Evolutionary conservation across 64 coral and sea anemone species (phyloP).

Genomic region (Pocillopora verrucosa): DNA sequence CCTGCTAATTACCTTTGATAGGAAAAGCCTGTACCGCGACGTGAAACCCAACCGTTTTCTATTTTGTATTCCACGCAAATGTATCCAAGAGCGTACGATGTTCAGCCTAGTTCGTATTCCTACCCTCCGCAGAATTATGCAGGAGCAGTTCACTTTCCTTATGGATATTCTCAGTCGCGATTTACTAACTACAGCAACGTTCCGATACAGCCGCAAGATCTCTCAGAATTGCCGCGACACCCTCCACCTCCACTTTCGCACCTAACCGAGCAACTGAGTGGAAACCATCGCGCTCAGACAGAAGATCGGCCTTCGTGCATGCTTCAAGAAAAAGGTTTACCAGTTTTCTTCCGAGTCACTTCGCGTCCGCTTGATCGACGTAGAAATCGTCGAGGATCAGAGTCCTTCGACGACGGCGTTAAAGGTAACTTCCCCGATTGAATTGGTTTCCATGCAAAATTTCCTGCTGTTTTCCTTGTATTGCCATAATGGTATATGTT

Average conservation of each 20-base stretch:
- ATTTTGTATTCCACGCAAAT: constrained; percentile 13
- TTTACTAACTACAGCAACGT: neutral
- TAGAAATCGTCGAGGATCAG: neutral
- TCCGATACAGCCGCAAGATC: neutral
- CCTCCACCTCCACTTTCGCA: constrained; percentile 57
- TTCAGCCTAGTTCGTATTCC: constrained; percentile 3
- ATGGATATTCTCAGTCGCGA: constrained; percentile 6
- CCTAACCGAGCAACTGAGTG: constrained; percentile 42
- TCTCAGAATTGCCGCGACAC: neutral
- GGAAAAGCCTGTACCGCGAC: constrained; percentile 19
- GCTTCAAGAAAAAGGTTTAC: constrained; percentile 17
- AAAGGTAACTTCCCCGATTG: constrained; percentile 8
- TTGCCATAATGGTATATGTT: neutral
- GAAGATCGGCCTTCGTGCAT: constrained; percentile 36
- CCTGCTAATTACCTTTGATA: constrained; percentile 33
- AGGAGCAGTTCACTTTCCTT: neutral
- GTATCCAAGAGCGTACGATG: constrained; percentile 39
- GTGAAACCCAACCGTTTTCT: constrained; percentile 16
- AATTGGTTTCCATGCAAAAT: constrained; percentile 1
- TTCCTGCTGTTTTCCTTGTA: neutral
- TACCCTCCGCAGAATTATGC: constrained; percentile 6
- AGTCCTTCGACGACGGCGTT: constrained; percentile 7
- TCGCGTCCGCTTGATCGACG: too few relatives aligned
- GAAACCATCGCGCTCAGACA: neutral
- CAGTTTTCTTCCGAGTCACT: neutral